Evolutionary conservation across 2,888 invertebrate species (phyloP).

Genomic region (Drosophila mettleri): DNA sequence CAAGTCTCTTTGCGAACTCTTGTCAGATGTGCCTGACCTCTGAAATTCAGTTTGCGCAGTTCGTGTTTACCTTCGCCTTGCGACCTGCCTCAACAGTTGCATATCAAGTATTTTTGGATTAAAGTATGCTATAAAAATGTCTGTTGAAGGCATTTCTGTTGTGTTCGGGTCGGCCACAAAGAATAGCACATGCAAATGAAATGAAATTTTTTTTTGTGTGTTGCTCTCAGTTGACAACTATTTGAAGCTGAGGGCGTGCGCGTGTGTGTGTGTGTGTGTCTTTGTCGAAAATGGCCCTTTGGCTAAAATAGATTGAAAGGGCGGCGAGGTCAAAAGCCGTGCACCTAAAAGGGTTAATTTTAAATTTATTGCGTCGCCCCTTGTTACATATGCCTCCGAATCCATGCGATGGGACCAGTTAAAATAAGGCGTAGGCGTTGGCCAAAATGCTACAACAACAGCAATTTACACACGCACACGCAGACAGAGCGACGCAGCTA

Average conservation of each 20-base stretch:
- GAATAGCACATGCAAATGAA: slow-evolving; percentile 36
- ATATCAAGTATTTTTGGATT: background rate
- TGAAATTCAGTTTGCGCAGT: background rate
- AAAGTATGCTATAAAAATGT: slow-evolving; percentile 16
- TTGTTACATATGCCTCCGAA: slow-evolving; percentile 59
- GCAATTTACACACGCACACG: slow-evolving; percentile 43
- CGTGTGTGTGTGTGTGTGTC: too few relatives aligned
- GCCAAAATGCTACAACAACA: slow-evolving; percentile 57
- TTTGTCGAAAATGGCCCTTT: slow-evolving; percentile 5
- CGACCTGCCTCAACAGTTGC: background rate
- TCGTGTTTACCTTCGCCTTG: background rate
- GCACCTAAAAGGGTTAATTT: slow-evolving; percentile 81
- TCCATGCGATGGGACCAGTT: slow-evolving; percentile 50
- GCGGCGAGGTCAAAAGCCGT: slow-evolving; percentile 67
- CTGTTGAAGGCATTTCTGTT: slow-evolving; percentile 11
- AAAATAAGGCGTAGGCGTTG: slow-evolving; percentile 51
- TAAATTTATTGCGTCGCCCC: slow-evolving; percentile 76
- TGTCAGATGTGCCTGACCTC: background rate
- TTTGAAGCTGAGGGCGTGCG: slow-evolving; percentile 19
- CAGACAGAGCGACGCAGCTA: slow-evolving; percentile 18
- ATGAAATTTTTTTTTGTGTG: slow-evolving; percentile 29
- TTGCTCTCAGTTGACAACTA: slow-evolving; percentile 36
- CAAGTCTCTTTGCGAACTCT: too few relatives aligned
- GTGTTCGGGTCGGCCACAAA: slow-evolving; percentile 3
- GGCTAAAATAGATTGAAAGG: slow-evolving; percentile 46